Evolutionary conservation across 2,113 vertebrate genomes (phyloP).

Genomic region (Catharus fuscescens): DNA sequence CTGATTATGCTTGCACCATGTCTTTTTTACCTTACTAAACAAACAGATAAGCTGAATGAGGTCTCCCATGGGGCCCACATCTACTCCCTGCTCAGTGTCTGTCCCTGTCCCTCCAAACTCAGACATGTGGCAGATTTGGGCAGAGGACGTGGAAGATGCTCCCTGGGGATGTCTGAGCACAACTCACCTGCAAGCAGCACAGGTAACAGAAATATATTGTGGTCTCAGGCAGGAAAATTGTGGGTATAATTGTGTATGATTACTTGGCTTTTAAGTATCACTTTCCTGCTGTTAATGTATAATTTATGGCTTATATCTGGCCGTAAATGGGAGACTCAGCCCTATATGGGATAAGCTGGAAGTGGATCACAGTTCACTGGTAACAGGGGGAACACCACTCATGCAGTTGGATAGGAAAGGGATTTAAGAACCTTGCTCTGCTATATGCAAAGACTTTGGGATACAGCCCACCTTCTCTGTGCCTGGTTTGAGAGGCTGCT

Average conservation of each 20-base stretch:
- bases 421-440: neutral
- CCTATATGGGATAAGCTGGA: rapidly evolving
- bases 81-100: neutral
- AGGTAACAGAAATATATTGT: neutral
- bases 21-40: neutral
- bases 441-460: neutral
- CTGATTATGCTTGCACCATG: neutral
- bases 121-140: neutral
- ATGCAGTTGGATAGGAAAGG: neutral
- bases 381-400: rapidly evolving
- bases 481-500: too few relatives aligned
- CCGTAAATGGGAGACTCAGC: neutral
- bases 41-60: neutral
- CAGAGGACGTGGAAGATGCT: neutral
- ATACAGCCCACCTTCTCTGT: neutral
- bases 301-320: neutral
- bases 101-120: neutral
- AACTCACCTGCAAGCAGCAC: neutral
- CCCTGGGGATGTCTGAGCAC: neutral
- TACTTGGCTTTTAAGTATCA: neutral
- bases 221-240: neutral
- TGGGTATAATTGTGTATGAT: neutral
- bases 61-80: neutral
- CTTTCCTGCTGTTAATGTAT: neutral
- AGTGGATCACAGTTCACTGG: neutral